Percentiles rank a stretch among this genome's conserved stretches.
phyloP scores from a whole-genome alignment of 2,113 vertebrate genomes.

The Hippocampus comes region DNA sequence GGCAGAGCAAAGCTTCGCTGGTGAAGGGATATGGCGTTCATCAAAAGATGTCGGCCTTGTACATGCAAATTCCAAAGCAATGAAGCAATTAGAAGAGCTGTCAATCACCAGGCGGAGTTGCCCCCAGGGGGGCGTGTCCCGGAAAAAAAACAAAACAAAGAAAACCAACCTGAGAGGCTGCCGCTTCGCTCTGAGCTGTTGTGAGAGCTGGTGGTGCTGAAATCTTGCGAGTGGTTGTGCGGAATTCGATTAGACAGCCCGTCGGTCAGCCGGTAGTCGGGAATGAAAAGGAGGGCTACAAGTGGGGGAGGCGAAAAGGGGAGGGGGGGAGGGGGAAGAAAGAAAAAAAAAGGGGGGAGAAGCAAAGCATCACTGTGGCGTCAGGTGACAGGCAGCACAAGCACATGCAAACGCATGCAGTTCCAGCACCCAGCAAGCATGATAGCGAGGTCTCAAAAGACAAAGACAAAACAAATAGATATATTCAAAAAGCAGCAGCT shows the following conservation, averaged over 20 bases:
- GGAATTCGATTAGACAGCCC: slow-evolving; percentile 99
- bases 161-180: slow-evolving; percentile 99
- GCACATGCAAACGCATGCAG: slow-evolving; percentile 96
- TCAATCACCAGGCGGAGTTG: slow-evolving; percentile 43
- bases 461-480: too few species aligned
- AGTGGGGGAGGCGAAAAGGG: slow-evolving; percentile 80
- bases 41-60: slow-evolving; percentile 34
- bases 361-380: slow-evolving; percentile 85
- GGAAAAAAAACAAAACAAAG: background rate
- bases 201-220: slow-evolving; percentile 99
- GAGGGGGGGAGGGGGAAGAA: slow-evolving; percentile 78
- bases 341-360: background rate
- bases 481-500: too few species aligned
- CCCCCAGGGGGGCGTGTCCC: slow-evolving; percentile 16
- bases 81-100: slow-evolving; percentile 55
- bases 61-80: slow-evolving; percentile 64
- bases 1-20: slow-evolving; percentile 30
- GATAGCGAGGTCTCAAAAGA: slow-evolving; percentile 3
- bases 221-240: slow-evolving; percentile 99
- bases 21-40: slow-evolving; percentile 38
- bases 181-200: slow-evolving; percentile 99
- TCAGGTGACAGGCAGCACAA: slow-evolving; percentile 91
- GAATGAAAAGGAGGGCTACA: slow-evolving; percentile 99
- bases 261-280: slow-evolving; percentile 99
- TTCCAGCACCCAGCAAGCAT: slow-evolving; percentile 80